phyloP scores from a whole-genome alignment of 2,113 vertebrate species.

The Apus apus region DNA sequence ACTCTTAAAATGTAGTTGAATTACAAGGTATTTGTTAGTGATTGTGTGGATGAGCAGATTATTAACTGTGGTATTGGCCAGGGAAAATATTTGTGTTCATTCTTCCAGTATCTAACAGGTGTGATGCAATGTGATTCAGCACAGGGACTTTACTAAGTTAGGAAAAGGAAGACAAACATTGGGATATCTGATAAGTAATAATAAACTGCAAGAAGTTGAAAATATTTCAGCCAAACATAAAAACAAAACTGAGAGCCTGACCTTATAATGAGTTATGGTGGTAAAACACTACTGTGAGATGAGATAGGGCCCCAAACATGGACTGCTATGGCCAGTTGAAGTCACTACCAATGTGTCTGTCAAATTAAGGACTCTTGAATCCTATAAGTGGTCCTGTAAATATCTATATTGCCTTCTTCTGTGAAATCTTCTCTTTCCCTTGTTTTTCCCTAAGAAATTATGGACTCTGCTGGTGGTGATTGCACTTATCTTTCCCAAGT shows the following conservation, averaged over 20 bases:
- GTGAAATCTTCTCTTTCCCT: neutral
- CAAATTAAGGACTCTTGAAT: neutral
- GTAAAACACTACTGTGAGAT: neutral
- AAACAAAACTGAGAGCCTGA: neutral
- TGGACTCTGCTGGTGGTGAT: neutral
- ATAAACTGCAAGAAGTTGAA: neutral
- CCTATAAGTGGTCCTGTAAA: neutral
- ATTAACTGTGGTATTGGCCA: neutral
- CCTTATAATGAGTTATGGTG: neutral
- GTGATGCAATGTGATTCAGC: neutral
- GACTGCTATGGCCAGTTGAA: neutral
- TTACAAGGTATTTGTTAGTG: neutral
- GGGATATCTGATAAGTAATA: neutral
- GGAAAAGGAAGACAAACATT: neutral
- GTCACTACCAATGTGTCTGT: neutral
- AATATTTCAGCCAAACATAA: neutral
- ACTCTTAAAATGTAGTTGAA: neutral
- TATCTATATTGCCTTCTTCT: neutral
- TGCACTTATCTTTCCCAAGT: neutral
- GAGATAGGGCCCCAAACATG: neutral
- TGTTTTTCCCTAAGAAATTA: neutral
- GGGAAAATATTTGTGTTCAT: neutral
- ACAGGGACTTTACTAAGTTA: neutral
- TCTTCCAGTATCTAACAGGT: neutral
- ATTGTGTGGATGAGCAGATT: neutral